Evolutionary conservation across 2,113 vertebrate species (phyloP).

Genomic region (Vidua macroura): DNA sequence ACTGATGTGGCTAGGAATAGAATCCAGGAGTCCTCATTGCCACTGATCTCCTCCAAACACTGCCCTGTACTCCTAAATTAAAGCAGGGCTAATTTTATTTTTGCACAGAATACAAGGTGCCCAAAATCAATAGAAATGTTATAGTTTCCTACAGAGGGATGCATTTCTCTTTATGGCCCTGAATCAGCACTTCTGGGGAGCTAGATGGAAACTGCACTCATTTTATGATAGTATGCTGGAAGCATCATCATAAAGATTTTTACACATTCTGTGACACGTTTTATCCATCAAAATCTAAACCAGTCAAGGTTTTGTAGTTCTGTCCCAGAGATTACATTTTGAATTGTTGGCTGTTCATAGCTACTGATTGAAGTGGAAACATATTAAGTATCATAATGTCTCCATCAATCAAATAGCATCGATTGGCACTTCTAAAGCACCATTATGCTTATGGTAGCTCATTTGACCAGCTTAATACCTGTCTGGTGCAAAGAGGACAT

Average conservation of each 20-base stretch:
- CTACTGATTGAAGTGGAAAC: slow-evolving; percentile 21
- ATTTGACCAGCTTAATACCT: not conserved
- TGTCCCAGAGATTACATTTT: not conserved
- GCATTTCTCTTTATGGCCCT: slow-evolving; percentile 2
- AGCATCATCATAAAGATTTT: slow-evolving; percentile 9
- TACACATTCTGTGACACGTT: not conserved
- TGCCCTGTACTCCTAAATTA: not conserved
- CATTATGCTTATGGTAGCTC: not conserved
- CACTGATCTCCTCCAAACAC: not conserved
- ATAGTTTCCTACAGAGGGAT: not conserved
- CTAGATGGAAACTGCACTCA: not conserved
- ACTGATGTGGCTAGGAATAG: slow-evolving; percentile 18
- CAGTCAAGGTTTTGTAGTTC: slow-evolving; percentile 14
- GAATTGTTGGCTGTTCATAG: not conserved
- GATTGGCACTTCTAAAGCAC: not conserved
- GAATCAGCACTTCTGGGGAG: not conserved
- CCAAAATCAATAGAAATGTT: slow-evolving; percentile 24
- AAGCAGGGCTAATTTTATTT: not conserved
- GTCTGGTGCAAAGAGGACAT: not conserved
- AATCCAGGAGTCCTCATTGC: slow-evolving; percentile 12
- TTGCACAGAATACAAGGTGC: not conserved
- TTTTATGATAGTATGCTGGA: not conserved
- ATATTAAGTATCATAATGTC: not conserved
- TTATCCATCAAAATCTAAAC: slow-evolving; percentile 20
- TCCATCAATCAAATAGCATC: slow-evolving; percentile 17